phyloP scores from a whole-genome alignment of 2,113 vertebrate genomes.

The Catharus minimus region DNA sequence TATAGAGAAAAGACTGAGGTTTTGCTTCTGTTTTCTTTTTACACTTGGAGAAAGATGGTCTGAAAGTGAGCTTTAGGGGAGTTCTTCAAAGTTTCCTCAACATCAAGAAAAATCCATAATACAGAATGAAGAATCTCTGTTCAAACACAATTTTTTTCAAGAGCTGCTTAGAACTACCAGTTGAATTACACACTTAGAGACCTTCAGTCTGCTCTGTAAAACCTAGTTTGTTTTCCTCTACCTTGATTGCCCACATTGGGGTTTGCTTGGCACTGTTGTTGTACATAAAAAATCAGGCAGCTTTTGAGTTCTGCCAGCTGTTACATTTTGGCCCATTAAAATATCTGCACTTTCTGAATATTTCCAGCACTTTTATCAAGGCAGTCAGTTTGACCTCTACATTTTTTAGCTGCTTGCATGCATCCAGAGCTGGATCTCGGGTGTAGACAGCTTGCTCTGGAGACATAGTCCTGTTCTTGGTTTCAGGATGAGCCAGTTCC shows the following conservation, averaged over 20 bases:
- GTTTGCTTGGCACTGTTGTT: not conserved
- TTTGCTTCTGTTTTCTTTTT: not conserved
- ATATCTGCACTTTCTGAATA: not conserved
- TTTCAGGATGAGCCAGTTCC: not conserved
- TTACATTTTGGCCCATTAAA: not conserved
- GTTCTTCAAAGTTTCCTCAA: not conserved
- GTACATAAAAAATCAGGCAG: not conserved
- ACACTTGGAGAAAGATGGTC: not conserved
- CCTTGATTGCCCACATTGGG: not conserved
- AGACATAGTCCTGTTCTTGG: not conserved
- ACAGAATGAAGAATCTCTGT: not conserved
- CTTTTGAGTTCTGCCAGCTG: not conserved
- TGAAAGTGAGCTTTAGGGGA: not conserved
- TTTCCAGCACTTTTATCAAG: constrained; percentile 1
- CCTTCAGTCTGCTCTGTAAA: not conserved
- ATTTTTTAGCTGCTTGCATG: not conserved
- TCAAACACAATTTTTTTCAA: not conserved
- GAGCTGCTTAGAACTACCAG: not conserved
- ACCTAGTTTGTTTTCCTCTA: not conserved
- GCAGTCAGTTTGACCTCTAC: not conserved
- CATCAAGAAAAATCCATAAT: not conserved
- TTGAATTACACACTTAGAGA: not conserved
- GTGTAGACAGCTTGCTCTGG: not conserved
- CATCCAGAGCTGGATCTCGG: not conserved
- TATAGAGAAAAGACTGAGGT: not conserved